phyloP scores from a whole-genome alignment of 92 coral and sea anemone species.

The Porites evermanni region DNA sequence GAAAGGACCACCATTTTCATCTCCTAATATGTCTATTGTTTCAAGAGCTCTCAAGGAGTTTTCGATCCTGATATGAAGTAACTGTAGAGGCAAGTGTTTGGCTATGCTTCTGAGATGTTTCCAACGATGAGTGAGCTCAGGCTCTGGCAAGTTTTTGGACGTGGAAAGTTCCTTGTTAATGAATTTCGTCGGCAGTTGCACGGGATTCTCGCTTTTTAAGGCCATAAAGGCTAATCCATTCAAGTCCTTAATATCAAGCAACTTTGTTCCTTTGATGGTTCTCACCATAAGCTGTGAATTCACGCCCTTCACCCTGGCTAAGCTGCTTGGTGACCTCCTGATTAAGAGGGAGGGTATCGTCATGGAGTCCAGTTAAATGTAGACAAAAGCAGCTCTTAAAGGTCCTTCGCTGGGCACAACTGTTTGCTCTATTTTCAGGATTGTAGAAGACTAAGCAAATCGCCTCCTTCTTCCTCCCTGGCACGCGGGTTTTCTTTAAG shows the following conservation, averaged over 20 bases:
- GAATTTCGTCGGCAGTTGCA: conserved; percentile 50
- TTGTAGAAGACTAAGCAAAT: conserved; percentile 42
- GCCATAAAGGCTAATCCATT: conserved; percentile 50
- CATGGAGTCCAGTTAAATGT: conserved; percentile 57
- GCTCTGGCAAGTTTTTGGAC: neutral
- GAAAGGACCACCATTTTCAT: conserved; percentile 50
- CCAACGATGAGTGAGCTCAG: conserved; percentile 40
- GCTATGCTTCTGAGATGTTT: conserved; percentile 39
- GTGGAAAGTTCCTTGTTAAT: conserved; percentile 43
- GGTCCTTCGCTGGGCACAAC: conserved; percentile 26
- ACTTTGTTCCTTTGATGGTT: conserved; percentile 47
- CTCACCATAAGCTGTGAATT: conserved; percentile 40
- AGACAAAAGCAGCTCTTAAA: conserved; percentile 22
- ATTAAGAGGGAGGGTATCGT: conserved; percentile 40
- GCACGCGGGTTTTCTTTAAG: conserved; percentile 6
- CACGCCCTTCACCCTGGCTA: conserved; percentile 16
- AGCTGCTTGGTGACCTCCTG: neutral
- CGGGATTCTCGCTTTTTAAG: conserved; percentile 29
- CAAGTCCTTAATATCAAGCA: conserved; percentile 33
- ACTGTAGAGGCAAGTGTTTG: conserved; percentile 27
- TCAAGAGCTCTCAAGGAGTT: conserved; percentile 62
- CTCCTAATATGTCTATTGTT: conserved; percentile 41
- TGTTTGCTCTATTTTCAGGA: conserved; percentile 42
- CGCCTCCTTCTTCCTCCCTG: conserved; percentile 40
- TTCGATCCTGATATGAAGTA: conserved; percentile 42